Base-by-base conservation (phyloP, 2,113 vertebrate genomes). In the Sander lucioperca region DNA sequence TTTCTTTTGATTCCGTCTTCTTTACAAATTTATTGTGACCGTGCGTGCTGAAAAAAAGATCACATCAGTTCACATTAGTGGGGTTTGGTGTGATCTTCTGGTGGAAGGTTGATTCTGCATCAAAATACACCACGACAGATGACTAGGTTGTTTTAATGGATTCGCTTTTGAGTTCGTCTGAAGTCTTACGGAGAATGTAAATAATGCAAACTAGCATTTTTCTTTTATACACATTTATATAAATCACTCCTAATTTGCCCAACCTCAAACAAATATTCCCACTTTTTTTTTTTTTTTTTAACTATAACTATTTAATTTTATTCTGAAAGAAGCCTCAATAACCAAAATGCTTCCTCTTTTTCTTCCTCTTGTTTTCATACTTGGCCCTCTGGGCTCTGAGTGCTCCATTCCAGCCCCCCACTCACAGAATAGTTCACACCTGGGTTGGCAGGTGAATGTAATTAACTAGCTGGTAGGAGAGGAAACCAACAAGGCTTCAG, bases 401-500 rank as follows among this genome's bases (percentile, higher is more conserved):
- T 63, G 59, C 53, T 30, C 82, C 57, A n/a, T 30, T 47, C 33
- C 54, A 65, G 56, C 19, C 19, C 50, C 50, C 19, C 59, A 64
- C 74, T 76, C 56, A 64, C 69, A n/a, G 72, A 67, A 43, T 53
- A 10, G 47, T 36, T 78, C 50, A 64, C 82, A 91, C 87, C 91
- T 85, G 74, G 64, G 77, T 5, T 79, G 77, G 45, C 84, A 86
- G 36, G 59, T 72, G 87, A 86, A 77, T 57, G 77, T 71, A 74
- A 80, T 88, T 83, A 79, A 43, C 25, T 5, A 45, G 70, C 72
- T 43, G 51, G 61, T 53, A 57, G 78, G n/a, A 74, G 80, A 89
- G 56, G 13, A 81, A 80, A 69, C 47, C 39, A 75, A 27, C 58
- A 6, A 71, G 54, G 47, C 87, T 57, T 14, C 25, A 33, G 72